Evolutionary conservation across 37 sponge, comb jelly and placozoan species (phyloP).

Genomic region (Eunapius fragilis): DNA sequence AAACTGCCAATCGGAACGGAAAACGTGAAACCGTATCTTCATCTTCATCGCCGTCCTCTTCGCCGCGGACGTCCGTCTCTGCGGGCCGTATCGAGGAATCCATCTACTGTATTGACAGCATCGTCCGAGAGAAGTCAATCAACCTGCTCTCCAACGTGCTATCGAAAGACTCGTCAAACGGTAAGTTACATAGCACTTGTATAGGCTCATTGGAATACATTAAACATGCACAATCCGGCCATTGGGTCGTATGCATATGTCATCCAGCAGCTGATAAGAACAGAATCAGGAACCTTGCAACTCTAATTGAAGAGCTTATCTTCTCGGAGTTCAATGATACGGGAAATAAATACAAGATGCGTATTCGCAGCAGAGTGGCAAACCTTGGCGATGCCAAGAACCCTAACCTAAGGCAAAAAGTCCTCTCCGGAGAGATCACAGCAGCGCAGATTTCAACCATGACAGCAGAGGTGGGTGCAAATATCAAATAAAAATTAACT

Average conservation of each 20-base stretch:
- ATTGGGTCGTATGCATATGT: neutral
- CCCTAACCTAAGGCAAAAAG: slow-evolving; percentile 76
- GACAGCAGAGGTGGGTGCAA: slow-evolving; percentile 78
- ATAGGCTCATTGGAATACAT: neutral
- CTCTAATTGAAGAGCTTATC: slow-evolving; percentile 22
- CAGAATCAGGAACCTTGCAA: neutral
- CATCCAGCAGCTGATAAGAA: neutral
- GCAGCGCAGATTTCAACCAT: slow-evolving; percentile 83
- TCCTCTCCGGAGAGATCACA: slow-evolving; percentile 76
- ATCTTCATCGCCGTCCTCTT: neutral
- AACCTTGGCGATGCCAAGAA: slow-evolving; percentile 94
- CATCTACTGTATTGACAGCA: neutral
- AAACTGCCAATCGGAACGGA: neutral
- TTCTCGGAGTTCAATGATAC: slow-evolving; percentile 76
- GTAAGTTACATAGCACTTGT: neutral
- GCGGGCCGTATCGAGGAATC: neutral
- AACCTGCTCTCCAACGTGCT: neutral
- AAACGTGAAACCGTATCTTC: neutral
- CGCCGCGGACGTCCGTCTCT: no score
- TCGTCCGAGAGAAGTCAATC: neutral
- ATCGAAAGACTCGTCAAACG: neutral
- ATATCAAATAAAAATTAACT: no score
- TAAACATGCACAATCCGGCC: neutral
- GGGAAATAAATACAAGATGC: slow-evolving; percentile 87
- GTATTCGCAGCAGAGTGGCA: slow-evolving; percentile 85